Evolutionary conservation across 2,797 vertebrate species (phyloP), one percentile per base, ranked within the genome.

Genomic region (Xenops minutus): DNA sequence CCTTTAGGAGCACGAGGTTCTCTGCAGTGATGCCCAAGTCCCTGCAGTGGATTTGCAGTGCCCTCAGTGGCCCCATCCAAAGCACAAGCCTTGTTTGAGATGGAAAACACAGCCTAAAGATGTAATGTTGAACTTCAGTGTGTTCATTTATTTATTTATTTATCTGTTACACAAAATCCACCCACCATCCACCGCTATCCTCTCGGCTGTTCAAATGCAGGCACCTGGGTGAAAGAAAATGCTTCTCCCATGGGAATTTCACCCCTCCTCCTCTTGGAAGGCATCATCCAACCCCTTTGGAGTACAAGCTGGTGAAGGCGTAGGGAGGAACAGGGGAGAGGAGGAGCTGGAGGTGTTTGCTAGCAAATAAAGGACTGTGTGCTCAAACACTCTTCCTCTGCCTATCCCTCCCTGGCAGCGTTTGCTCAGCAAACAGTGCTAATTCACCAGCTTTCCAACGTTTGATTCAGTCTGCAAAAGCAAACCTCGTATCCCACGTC

Each of bases 391-490:
- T 94, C 85, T 6, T 61, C 84, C 43, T 78, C 81, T 64, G 95
- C 94, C 93, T 96, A 44, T 87, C 94, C 93, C 95, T 91, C 88
- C 96, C 95, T n/a, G 19, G 89, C 93, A 24, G 44, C 93, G 66
- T 98, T 98, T 98, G 97, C 97, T 98, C 89, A 96, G 97, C 97
- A 98, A 98, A 98, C 98, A 98, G 24, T 14, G 37, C 94, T 97
- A 97, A 98, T 97, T 97, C 97, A 94, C 91, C 77, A 27, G 77
- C 85, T 95, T 96, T 39, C 89, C 93, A 61, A 12, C 62, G 0
- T 63, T 94, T 96, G 90, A 96, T 93, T 96, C 79, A 59, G 82
- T 61, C 59, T 92, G 94, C 88, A 76, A 83, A 81, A 96, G 96
- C 94, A 93, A 96, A 96, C 87, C 79, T 85, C 3, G 4, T 39